These are phyloP conservation scores for Rissa tridactyla DNA, from an alignment of 2,113 vertebrate species.

Conservation along the genomic window DNA sequence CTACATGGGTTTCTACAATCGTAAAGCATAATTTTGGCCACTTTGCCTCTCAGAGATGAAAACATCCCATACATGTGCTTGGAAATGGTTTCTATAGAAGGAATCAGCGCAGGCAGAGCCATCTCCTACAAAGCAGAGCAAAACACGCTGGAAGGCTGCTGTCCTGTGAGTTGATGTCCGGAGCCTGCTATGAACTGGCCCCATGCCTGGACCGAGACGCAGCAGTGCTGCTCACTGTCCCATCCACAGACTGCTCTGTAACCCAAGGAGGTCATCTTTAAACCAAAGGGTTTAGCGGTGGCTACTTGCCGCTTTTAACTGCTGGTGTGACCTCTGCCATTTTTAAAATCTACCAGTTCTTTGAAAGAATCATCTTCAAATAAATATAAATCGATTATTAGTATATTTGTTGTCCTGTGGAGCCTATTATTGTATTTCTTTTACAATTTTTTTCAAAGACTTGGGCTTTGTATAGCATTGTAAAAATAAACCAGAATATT, in stretches of 20 bases:
- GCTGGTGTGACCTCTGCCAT: not conserved
- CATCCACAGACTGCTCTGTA: not conserved
- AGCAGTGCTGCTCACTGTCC: not conserved
- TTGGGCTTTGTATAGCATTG: not conserved
- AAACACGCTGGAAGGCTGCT: not conserved
- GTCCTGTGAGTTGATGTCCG: not conserved
- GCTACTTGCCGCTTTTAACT: not conserved
- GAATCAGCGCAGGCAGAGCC: not conserved
- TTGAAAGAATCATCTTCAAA: not conserved
- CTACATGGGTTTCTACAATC: not conserved
- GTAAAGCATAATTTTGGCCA: not conserved
- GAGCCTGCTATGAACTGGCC: not conserved
- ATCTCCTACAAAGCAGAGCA: not conserved
- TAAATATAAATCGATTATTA: not conserved
- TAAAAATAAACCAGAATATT: not conserved
- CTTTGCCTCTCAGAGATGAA: not conserved
- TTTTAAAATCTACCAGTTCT: not conserved
- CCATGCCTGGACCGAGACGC: not conserved
- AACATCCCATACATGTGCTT: not conserved
- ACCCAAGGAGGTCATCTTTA: not conserved
- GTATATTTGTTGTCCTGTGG: not conserved
- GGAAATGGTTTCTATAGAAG: not conserved
- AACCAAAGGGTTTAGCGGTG: not conserved
- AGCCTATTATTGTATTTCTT: not conserved
- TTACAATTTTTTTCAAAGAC: not conserved